Evolutionary conservation across 1,140 invertebrate genomes (phyloP).

Genomic region (Limonius californicus): DNA sequence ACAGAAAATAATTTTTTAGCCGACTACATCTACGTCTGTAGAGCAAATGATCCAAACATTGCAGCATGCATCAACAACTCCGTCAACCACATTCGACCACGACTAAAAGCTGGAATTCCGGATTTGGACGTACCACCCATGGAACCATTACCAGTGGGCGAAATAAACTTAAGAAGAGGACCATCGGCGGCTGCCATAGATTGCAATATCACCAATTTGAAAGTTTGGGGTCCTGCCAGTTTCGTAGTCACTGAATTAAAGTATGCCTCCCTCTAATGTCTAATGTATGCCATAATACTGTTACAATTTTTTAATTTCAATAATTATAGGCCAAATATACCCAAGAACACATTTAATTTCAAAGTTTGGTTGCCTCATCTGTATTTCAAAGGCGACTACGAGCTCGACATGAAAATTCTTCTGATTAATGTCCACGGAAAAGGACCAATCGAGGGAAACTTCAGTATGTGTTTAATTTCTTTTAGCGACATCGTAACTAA

Average conservation of each 20-base stretch:
- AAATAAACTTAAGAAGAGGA: constrained; percentile 43
- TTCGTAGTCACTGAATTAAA: constrained; percentile 39
- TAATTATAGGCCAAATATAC: constrained; percentile 52
- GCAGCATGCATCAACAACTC: constrained; percentile 62
- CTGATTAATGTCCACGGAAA: constrained; percentile 59
- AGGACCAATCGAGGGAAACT: constrained; percentile 62
- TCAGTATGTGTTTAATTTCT: constrained; percentile 55
- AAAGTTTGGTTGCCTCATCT: constrained; percentile 49
- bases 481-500: too few species aligned
- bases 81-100: constrained; percentile 56
- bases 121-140: constrained; percentile 64
- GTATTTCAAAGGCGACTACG: constrained; percentile 54
- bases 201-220: constrained; percentile 42
- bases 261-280: too few species aligned
- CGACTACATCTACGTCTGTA: constrained; percentile 64
- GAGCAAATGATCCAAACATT: constrained; percentile 58
- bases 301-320: neutral
- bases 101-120: constrained; percentile 60
- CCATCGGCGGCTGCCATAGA: constrained; percentile 35
- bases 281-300: neutral
- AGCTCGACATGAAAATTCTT: constrained; percentile 55
- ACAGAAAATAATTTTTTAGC: constrained; percentile 56
- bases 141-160: constrained; percentile 60
- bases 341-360: constrained; percentile 48
- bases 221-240: constrained; percentile 37